These are phyloP conservation scores for Schizaphis graminum DNA, from an alignment of 2,888 invertebrate species.

Conservation along the genomic window DNA sequence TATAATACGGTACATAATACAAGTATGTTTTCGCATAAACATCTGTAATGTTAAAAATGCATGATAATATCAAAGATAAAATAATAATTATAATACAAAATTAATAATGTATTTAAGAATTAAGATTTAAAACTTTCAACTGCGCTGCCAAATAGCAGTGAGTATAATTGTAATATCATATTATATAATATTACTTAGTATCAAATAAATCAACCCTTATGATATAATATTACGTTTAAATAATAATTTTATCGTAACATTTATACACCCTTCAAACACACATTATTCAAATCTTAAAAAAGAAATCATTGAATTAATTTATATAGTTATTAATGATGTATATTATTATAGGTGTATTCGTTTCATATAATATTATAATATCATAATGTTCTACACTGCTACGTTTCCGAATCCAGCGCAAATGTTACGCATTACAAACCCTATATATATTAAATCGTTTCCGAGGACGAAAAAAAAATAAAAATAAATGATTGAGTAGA, in stretches of 20 bases:
- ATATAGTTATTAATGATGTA: neutral
- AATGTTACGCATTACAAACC: neutral
- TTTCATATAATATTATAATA: neutral
- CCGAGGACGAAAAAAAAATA: neutral
- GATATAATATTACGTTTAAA: neutral
- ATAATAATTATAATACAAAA: neutral
- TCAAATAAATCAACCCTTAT: neutral
- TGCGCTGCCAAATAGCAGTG: neutral
- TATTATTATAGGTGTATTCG: neutral
- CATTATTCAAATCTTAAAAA: neutral
- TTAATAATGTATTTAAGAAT: neutral
- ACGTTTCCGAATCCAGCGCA: neutral
- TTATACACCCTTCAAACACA: conserved; percentile 13
- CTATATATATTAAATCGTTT: neutral
- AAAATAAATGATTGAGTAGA: neutral
- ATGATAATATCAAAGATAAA: conserved; percentile 19
- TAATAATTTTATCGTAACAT: neutral
- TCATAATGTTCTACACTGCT: neutral
- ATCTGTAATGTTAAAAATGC: conserved; percentile 32
- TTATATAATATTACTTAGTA: neutral
- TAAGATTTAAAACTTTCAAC: neutral
- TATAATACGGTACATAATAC: neutral
- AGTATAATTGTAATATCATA: neutral
- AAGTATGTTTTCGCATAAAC: conserved; percentile 11
- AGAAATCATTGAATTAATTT: neutral